Percentiles rank a stretch among this genome's conserved stretches.
phyloP scores from a whole-genome alignment of 2,888 invertebrate genomes.

The Melinaea marsaeus region DNA sequence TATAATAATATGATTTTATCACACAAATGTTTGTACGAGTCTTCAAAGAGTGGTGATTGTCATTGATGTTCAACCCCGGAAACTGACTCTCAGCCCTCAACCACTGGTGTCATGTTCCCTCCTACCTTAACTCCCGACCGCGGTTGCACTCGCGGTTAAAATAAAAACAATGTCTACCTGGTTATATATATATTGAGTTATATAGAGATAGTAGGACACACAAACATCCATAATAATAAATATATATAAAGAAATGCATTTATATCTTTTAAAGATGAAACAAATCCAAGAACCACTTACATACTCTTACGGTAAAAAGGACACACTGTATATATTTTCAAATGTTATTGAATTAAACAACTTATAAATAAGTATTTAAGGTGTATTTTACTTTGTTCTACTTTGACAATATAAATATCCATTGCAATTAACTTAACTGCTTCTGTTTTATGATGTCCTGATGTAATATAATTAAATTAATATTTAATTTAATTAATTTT shows the following conservation, averaged over 20 bases:
- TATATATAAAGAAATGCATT: too few species aligned
- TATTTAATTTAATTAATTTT: slow-evolving; percentile 7
- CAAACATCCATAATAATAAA: too few species aligned
- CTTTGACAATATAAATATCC: background rate
- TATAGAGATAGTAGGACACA: background rate
- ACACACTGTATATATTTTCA: slow-evolving; percentile 37
- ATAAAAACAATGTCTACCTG: slow-evolving; percentile 5
- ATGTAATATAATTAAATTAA: slow-evolving; percentile 21
- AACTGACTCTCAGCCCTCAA: slow-evolving; percentile 18
- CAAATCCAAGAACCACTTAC: too few species aligned
- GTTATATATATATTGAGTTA: slow-evolving; percentile 1
- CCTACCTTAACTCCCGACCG: slow-evolving; percentile 25
- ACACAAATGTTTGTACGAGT: background rate
- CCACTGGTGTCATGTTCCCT: slow-evolving; percentile 22
- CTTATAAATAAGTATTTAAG: background rate
- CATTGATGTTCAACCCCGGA: slow-evolving; percentile 13
- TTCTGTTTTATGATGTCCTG: slow-evolving; percentile 21
- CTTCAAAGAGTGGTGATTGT: slow-evolving; percentile 6
- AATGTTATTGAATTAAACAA: slow-evolving; percentile 6
- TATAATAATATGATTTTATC: too few species aligned
- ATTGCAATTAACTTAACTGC: slow-evolving; percentile 17
- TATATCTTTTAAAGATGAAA: too few species aligned
- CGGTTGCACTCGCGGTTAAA: slow-evolving; percentile 22
- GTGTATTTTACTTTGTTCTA: slow-evolving; percentile 3
- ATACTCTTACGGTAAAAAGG: slow-evolving; percentile 27